A percentile compares a stretch with the other conserved stretches of the same genome.
Conservation (phyloP, 2,113 vertebrate species). For the Phalacrocorax aristotelis region DNA sequence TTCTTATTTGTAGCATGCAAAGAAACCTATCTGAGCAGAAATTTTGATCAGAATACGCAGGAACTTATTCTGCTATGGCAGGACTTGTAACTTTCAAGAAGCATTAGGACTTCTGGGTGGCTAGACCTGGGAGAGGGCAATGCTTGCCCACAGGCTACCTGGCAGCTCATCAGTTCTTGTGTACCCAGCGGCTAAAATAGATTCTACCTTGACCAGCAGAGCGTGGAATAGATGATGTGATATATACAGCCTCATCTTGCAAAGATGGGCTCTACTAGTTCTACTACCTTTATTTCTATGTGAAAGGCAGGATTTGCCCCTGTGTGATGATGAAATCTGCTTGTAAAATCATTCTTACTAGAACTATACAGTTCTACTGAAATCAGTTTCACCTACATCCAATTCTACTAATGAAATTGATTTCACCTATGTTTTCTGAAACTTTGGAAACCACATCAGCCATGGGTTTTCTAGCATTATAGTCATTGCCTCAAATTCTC, state of each 20-base stretch:
- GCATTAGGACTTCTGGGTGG: background rate
- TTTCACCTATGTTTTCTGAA: background rate
- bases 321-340: background rate
- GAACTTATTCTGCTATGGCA: background rate
- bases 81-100: background rate
- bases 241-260: background rate
- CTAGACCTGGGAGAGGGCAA: background rate
- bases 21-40: background rate
- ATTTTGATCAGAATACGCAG: background rate
- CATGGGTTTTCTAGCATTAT: background rate
- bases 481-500: background rate
- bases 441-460: background rate
- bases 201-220: background rate
- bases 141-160: background rate
- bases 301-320: background rate
- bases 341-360: background rate
- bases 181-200: background rate
- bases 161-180: background rate
- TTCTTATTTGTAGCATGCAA: background rate
- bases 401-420: background rate
- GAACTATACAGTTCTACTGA: background rate
- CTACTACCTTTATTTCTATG: background rate
- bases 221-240: rapidly evolving
- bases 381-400: background rate
- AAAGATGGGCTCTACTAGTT: background rate